Conservation (phyloP, 1,140 invertebrate species). For the Macrobrachium rosenbergii region DNA sequence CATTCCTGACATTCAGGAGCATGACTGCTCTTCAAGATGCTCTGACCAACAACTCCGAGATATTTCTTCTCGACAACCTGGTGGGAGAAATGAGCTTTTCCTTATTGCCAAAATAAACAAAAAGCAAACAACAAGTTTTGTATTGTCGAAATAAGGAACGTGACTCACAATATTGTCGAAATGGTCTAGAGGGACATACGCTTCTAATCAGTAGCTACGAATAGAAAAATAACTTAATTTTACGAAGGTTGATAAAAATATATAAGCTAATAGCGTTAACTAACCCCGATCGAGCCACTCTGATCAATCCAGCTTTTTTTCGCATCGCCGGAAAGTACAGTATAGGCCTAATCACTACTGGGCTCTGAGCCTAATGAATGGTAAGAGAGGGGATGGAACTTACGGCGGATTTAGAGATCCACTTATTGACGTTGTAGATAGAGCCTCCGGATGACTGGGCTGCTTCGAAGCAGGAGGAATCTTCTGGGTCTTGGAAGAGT, state of each 20-base stretch:
- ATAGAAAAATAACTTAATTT: no score
- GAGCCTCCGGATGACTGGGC: slow-evolving; percentile 30
- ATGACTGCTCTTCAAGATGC: slow-evolving; percentile 5
- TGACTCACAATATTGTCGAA: background rate
- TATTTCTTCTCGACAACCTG: slow-evolving; percentile 45
- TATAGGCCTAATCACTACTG: background rate
- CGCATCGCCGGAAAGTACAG: background rate
- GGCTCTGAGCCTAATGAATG: background rate
- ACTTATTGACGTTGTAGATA: slow-evolving; percentile 44
- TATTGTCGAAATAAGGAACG: background rate
- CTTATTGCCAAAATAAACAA: background rate
- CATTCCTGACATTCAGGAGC: slow-evolving; percentile 50
- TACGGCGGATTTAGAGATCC: slow-evolving; percentile 35
- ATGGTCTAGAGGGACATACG: no score
- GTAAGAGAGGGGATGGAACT: background rate
- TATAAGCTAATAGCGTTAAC: no score
- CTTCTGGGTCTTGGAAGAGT: slow-evolving; percentile 31
- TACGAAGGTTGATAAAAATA: no score
- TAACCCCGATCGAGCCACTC: no score
- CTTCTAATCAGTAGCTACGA: no score
- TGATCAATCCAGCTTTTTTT: no score
- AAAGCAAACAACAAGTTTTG: no score
- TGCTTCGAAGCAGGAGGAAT: slow-evolving; percentile 23
- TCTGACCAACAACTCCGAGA: slow-evolving; percentile 32
- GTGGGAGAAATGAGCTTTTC: background rate